phyloP scores from a whole-genome alignment of 2,888 invertebrate genomes.

The Magallana nippona region DNA sequence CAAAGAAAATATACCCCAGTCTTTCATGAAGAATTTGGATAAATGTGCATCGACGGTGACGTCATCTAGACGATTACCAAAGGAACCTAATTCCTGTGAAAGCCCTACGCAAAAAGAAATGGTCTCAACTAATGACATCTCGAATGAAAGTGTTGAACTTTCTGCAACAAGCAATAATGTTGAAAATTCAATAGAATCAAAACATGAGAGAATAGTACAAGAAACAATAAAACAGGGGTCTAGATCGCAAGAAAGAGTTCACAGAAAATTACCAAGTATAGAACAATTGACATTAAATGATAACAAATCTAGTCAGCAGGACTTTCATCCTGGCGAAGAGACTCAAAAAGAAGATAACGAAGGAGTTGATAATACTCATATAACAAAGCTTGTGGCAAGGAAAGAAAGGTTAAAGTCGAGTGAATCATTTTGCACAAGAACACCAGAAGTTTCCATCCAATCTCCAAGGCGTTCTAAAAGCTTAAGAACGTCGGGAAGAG shows the following conservation, averaged over 20 bases:
- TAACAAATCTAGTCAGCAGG: constrained; percentile 6
- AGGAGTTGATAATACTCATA: background rate
- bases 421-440: constrained; percentile 20
- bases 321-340: background rate
- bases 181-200: background rate
- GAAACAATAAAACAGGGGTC: background rate
- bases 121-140: background rate
- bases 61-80: constrained; percentile 3
- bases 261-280: constrained; percentile 28
- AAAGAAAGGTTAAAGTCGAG: constrained; percentile 8
- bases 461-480: constrained; percentile 15
- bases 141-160: background rate
- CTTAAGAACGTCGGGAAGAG: background rate
- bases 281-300: background rate
- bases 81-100: background rate
- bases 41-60: constrained; percentile 6
- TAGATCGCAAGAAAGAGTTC: background rate
- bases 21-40: background rate
- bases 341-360: background rate
- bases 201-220: background rate
- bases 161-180: background rate
- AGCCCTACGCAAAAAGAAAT: background rate
- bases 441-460: background rate
- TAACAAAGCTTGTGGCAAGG: background rate
- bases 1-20: constrained; percentile 38